Conservation (phyloP, 1,140 invertebrate species). For the Aphaenogaster ashmeadi region DNA sequence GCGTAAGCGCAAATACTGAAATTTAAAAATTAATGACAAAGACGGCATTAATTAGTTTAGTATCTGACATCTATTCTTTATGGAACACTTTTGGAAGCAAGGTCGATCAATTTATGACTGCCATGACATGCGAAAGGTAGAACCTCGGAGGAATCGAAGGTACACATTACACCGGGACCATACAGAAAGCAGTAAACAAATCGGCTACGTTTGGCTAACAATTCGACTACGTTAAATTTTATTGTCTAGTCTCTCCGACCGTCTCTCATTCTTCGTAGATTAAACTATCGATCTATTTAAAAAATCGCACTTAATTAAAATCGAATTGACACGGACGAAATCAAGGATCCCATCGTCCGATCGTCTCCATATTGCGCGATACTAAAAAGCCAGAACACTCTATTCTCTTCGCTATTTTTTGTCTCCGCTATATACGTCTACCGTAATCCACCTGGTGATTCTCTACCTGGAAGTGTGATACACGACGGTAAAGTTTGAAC, state of each 20-base stretch:
- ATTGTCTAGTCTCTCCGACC: conserved; percentile 55
- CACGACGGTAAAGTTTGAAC: conserved; percentile 10
- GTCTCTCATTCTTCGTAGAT: conserved; percentile 25
- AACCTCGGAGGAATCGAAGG: conserved; percentile 51
- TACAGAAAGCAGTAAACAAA: conserved; percentile 41
- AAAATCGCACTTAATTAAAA: conserved; percentile 47
- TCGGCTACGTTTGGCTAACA: conserved; percentile 34
- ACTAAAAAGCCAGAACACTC: conserved; percentile 44
- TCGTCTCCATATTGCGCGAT: conserved; percentile 26
- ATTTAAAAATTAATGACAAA: background rate
- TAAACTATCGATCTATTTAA: conserved; percentile 24
- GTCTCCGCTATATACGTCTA: conserved; percentile 22
- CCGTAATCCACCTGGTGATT: conserved; percentile 5
- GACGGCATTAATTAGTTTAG: background rate
- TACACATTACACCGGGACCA: conserved; percentile 21
- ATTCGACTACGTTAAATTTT: conserved; percentile 51
- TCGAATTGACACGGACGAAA: conserved; percentile 51
- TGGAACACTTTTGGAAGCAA: background rate
- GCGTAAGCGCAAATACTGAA: background rate
- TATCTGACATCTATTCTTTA: background rate
- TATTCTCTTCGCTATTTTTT: conserved; percentile 47
- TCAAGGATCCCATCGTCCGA: conserved; percentile 19
- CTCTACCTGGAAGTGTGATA: conserved; percentile 8
- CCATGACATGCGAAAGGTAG: conserved; percentile 36
- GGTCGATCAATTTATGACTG: conserved; percentile 17